Conservation (phyloP, 2,797 vertebrate genomes). For the Podarcis siculus region DNA sequence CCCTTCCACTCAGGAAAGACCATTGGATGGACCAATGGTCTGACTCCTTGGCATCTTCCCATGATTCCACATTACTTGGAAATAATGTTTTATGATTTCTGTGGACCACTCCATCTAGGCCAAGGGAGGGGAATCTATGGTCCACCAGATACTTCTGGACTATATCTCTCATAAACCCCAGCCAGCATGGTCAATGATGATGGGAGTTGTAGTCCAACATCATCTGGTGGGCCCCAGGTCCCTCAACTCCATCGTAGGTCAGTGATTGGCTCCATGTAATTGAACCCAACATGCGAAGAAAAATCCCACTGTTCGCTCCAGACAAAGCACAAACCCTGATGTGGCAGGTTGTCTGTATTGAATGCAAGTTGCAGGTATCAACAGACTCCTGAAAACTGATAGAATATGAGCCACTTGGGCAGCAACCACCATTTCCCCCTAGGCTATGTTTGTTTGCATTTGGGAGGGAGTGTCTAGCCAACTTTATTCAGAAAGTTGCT, state of each 20-base stretch:
- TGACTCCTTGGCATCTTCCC: not conserved
- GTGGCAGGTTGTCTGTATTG: not conserved
- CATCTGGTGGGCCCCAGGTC: too few relatives aligned
- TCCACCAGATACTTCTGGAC: too few relatives aligned
- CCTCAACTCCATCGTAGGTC: too few relatives aligned
- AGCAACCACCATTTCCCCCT: not conserved
- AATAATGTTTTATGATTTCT: not conserved
- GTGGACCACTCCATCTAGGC: too few relatives aligned
- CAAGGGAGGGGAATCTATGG: too few relatives aligned
- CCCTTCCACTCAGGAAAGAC: not conserved
- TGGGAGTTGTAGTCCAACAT: too few relatives aligned
- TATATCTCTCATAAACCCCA: too few relatives aligned
- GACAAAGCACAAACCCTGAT: not conserved
- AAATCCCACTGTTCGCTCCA: not conserved
- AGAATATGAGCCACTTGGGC: not conserved
- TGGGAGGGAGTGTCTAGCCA: not conserved
- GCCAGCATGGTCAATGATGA: too few relatives aligned
- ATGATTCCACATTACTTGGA: not conserved
- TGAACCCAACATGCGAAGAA: too few relatives aligned
- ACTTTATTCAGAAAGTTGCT: not conserved
- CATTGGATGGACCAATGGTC: not conserved
- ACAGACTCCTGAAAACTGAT: not conserved
- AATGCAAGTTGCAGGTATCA: not conserved
- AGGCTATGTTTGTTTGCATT: not conserved
- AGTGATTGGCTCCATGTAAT: too few relatives aligned